These are phyloP conservation scores for Chanos chanos DNA, from an alignment of 2,797 vertebrate genomes.

Conservation along the genomic window DNA sequence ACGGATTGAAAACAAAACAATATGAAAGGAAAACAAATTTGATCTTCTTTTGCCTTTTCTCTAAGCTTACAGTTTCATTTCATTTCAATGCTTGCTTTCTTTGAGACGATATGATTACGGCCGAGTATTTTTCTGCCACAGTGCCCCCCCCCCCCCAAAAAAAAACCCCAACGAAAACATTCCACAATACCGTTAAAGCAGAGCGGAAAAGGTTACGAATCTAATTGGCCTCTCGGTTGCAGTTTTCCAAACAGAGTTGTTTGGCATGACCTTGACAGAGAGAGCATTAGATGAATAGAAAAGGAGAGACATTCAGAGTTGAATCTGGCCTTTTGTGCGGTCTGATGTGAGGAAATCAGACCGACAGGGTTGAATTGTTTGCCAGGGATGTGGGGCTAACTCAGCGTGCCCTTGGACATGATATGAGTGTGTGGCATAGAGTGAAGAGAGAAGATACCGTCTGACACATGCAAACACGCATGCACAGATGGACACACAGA, in stretches of 20 bases:
- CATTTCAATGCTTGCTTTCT: slow-evolving; percentile 26
- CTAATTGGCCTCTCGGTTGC: slow-evolving; percentile 43
- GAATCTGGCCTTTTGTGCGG: slow-evolving; percentile 42
- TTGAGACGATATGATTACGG: slow-evolving; percentile 20
- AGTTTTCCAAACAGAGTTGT: slow-evolving; percentile 35
- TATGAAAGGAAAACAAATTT: slow-evolving; percentile 26
- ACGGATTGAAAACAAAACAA: slow-evolving; percentile 22
- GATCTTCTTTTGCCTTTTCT: slow-evolving; percentile 11
- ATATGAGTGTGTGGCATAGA: slow-evolving; percentile 23
- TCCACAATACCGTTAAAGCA: slow-evolving; percentile 18
- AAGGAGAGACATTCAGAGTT: slow-evolving; percentile 33
- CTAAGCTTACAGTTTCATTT: slow-evolving; percentile 30
- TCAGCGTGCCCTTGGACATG: slow-evolving; percentile 40
- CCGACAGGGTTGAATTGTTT: slow-evolving; percentile 32
- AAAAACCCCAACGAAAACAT: background rate
- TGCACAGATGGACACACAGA: background rate
- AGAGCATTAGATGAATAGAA: slow-evolving; percentile 33
- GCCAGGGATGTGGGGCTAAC: background rate
- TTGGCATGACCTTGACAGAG: slow-evolving; percentile 45
- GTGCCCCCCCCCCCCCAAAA: slow-evolving; percentile 35
- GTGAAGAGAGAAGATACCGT: slow-evolving; percentile 8
- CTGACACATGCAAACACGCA: background rate
- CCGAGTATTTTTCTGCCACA: slow-evolving; percentile 15
- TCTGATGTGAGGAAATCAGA: slow-evolving; percentile 25
- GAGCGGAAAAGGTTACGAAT: slow-evolving; percentile 23